Evolutionary conservation across 2,113 vertebrate genomes (phyloP).

Genomic region (Oncorhynchus masou): DNA sequence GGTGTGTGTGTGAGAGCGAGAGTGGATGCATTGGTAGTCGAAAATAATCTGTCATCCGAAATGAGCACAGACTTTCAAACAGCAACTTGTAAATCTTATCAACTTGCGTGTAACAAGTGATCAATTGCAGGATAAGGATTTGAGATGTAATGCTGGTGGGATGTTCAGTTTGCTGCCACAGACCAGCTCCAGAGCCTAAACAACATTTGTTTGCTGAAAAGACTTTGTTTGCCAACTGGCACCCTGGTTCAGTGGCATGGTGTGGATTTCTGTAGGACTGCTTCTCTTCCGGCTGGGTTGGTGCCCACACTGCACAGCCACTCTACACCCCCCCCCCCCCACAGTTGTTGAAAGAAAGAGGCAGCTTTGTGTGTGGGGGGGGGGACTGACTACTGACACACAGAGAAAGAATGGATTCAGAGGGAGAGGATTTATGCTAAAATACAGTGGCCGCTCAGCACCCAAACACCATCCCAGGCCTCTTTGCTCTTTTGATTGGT

Average conservation of each 20-base stretch:
- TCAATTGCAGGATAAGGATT: background rate
- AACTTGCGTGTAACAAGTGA: background rate
- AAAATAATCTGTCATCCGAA: no score
- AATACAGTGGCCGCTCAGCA: background rate
- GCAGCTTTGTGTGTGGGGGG: background rate
- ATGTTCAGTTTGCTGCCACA: background rate
- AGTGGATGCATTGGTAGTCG: no score
- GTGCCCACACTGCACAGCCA: background rate
- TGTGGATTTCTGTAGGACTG: background rate
- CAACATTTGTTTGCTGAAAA: background rate
- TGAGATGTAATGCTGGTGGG: background rate
- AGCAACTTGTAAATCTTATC: no score
- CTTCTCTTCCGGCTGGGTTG: background rate
- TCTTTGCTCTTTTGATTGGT: background rate
- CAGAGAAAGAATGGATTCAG: background rate
- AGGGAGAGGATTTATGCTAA: background rate
- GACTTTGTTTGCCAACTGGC: background rate
- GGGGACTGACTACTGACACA: background rate
- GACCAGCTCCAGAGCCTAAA: background rate
- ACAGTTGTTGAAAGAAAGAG: background rate
- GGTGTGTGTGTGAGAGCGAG: background rate
- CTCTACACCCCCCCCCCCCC: background rate
- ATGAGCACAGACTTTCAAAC: no score
- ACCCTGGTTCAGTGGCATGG: background rate
- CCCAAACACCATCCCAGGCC: background rate